phyloP scores from a whole-genome alignment of 2,113 vertebrate genomes.

The Syrmaticus mikado region DNA sequence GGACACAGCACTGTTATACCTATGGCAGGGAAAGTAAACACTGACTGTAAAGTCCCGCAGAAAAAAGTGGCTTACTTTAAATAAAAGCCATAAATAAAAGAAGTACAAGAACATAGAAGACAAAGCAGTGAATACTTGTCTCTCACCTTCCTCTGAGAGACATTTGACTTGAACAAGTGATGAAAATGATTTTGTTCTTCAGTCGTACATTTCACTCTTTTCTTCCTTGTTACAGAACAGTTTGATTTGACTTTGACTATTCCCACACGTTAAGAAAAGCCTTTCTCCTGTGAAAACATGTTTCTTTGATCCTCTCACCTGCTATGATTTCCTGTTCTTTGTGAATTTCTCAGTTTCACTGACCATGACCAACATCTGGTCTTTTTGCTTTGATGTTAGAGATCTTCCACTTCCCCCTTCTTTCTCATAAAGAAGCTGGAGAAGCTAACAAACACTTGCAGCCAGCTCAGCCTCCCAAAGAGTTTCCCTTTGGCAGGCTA shows the following conservation, averaged over 20 bases:
- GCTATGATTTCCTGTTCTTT: neutral
- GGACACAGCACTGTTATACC: neutral
- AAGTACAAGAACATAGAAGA: neutral
- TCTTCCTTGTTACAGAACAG: neutral
- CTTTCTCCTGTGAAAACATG: neutral
- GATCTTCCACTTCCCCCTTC: neutral
- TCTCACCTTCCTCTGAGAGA: neutral
- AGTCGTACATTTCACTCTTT: neutral
- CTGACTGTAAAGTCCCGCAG: neutral
- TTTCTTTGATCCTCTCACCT: constrained; percentile 3
- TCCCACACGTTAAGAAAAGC: neutral
- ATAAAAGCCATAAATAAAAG: neutral
- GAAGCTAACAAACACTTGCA: neutral
- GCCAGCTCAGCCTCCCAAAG: neutral
- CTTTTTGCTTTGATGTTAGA: neutral
- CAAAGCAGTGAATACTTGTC: neutral
- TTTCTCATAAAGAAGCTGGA: neutral
- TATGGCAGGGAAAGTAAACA: neutral
- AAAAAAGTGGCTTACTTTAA: neutral
- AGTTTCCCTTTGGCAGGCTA: neutral
- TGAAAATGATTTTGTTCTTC: neutral
- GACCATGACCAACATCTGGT: neutral
- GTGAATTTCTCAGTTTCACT: neutral
- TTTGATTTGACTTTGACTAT: neutral
- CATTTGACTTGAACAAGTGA: neutral